Evolutionary conservation across 1,140 invertebrate species (phyloP), one percentile per base, ranked within the genome.

Genomic region (Atopsyche davidsoni): DNA sequence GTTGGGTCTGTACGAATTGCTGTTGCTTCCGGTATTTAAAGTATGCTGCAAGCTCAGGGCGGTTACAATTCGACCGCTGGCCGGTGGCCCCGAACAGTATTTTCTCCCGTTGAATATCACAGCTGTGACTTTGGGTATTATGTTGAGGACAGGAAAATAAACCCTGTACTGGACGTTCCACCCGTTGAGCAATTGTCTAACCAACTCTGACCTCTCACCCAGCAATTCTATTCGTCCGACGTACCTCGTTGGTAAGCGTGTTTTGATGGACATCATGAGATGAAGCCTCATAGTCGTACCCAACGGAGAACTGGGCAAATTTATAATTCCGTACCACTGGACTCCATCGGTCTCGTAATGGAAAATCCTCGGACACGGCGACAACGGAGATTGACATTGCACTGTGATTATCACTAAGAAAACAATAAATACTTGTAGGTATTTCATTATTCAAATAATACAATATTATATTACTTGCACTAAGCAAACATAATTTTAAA

Each of bases 341-440:
- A 11, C 13, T n/a, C 31, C 38, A 24, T 44, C 40, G 18, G 25
- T 51, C 9, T 44, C 41, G 24, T 51, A 51, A 14, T 11, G 13
- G 25, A 51, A 51, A 3, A 51, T 21, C 28, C 17, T 36, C 10
- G 48, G 48, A 19, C 48, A 51, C 14, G 48, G 48, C 10, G 48
- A 51, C 3, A 24, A 14, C 1, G 48, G 48, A 11, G 36, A 10
- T 13, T 43, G 22, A 28, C 24, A 28, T n/a, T 28, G n/a, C 24
- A 28, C n/a, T 28, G 24, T 28, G 24, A 28, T 6, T 28, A n/a
- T 6, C 24, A n/a, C n/a, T 28, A 28, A 28, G n/a, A 28, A 28
- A 28, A 28, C n/a, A n/a, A 28, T n/a, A n/a, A n/a, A n/a, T n/a
- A n/a, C n/a, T n/a, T n/a, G n/a, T n/a, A n/a, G n/a, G n/a, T n/a